Evolutionary conservation across 2,888 invertebrate genomes (phyloP), one percentile per base, ranked within the genome.

Genomic region (Brachypterus glaber): DNA sequence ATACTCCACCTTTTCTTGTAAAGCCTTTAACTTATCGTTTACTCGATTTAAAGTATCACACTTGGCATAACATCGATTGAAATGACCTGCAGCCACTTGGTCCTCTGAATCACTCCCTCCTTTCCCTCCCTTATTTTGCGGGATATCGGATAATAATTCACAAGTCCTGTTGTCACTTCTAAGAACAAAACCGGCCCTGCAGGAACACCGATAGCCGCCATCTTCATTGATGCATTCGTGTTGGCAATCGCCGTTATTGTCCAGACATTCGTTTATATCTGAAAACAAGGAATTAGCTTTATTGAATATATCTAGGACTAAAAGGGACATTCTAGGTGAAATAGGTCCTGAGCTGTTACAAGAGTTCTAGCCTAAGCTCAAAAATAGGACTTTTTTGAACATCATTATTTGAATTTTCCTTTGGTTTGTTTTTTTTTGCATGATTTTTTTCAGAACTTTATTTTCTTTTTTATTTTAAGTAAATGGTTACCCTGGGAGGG

Each of bases 151-250:
- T 40, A 42, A 41, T 31, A 64, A 46, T 46, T 64, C 68, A 57
- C 82, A 82, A 9, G 72, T 73, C 51, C 66, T 69, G 46, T 76
- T 74, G 51, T 80, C 78, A 18, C 57, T 54, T 17, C 69, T 66
- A 21, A 82, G 63, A 17, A 55, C 52, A 49, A 68, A 72, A 2
- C 78, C 78, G 4, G 64, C 50, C 2, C 62, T 51, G 54, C 82
- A 82, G 42, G 66, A 66, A 61, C 82, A 82, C 50, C 69, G 69
- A 58, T 69, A 72, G 16, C 71, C 69, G 2, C 77, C 78, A 2
- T 68, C 66, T 47, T 71, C 72, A 57, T 80, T 80, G 39, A 74
- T 63, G 51, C 82, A 82, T 11, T 60, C 65, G 45, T 80, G 76
- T 41, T 74, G 71, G 52, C 82, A 82, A 9, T 75, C 77, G 1